Conservation (phyloP, 1,140 invertebrate genomes). For the Bilobella aurantiaca region DNA sequence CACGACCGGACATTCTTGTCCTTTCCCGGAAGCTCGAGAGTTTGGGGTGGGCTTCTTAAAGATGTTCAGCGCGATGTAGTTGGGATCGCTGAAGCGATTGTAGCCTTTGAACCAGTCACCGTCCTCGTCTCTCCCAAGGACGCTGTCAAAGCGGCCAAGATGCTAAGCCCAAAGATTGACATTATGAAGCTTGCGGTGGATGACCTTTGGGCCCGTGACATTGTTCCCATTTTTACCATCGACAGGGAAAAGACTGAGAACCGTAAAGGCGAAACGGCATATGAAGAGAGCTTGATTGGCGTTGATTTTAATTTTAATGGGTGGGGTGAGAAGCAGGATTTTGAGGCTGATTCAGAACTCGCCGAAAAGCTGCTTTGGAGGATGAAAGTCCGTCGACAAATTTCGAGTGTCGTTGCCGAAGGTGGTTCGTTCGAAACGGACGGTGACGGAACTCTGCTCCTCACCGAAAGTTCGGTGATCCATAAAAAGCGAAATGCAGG, state of each 20-base stretch:
- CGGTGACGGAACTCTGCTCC: conserved; percentile 12
- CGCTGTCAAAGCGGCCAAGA: background rate
- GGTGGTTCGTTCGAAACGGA: conserved; percentile 14
- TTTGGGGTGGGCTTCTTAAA: background rate
- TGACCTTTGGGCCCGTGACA: conserved; percentile 13
- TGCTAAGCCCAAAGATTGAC: background rate
- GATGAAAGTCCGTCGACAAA: background rate
- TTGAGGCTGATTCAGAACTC: background rate
- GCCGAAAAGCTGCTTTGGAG: background rate
- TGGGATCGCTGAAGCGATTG: conserved; percentile 9
- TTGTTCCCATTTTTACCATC: background rate
- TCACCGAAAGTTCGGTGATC: conserved; percentile 14
- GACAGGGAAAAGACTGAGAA: background rate
- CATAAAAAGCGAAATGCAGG: conserved; percentile 12
- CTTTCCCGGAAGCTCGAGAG: background rate
- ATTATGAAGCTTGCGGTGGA: background rate
- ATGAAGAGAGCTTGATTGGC: background rate
- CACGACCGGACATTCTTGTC: conserved; percentile 11
- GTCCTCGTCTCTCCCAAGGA: background rate
- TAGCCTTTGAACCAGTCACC: conserved; percentile 4
- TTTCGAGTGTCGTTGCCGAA: background rate
- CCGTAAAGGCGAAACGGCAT: background rate
- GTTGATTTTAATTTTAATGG: conserved; percentile 22
- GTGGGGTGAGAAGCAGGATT: conserved; percentile 14
- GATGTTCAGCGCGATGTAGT: conserved; percentile 11